phyloP scores from a whole-genome alignment of 2,888 invertebrate species.

The Taenaris catops region DNA sequence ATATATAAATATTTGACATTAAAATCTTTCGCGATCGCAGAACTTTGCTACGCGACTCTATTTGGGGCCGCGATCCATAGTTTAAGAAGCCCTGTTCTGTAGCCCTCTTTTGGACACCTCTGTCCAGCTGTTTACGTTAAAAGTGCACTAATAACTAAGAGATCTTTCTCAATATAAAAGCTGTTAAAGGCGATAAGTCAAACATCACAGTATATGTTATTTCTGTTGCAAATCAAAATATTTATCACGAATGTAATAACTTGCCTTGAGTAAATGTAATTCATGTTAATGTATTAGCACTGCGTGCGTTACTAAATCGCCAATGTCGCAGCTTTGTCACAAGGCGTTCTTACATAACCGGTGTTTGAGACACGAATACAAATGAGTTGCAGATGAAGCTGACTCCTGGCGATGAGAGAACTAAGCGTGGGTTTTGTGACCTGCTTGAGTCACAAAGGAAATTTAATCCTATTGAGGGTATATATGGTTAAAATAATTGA shows the following conservation, averaged over 20 bases:
- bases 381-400: slow-evolving; percentile 33
- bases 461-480: slow-evolving; percentile 5
- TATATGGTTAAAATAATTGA: background rate
- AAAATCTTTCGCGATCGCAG: too few species aligned
- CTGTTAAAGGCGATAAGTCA: too few species aligned
- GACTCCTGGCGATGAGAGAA: slow-evolving; percentile 23
- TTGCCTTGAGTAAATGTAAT: slow-evolving; percentile 14
- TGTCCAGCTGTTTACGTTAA: too few species aligned
- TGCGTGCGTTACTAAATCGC: slow-evolving; percentile 41
- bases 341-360: slow-evolving; percentile 52
- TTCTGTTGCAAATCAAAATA: too few species aligned
- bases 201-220: too few species aligned
- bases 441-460: slow-evolving; percentile 15
- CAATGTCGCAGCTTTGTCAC: slow-evolving; percentile 48
- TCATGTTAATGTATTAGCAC: slow-evolving; percentile 23
- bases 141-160: too few species aligned
- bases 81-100: too few species aligned
- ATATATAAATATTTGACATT: too few species aligned
- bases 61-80: too few species aligned
- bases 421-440: slow-evolving; percentile 18
- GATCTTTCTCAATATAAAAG: too few species aligned
- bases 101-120: too few species aligned
- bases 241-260: slow-evolving; percentile 3
- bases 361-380: slow-evolving; percentile 46
- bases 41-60: too few species aligned